Evolutionary conservation across 1,140 invertebrate species (phyloP).

Genomic region (Drosophila yakuba): DNA sequence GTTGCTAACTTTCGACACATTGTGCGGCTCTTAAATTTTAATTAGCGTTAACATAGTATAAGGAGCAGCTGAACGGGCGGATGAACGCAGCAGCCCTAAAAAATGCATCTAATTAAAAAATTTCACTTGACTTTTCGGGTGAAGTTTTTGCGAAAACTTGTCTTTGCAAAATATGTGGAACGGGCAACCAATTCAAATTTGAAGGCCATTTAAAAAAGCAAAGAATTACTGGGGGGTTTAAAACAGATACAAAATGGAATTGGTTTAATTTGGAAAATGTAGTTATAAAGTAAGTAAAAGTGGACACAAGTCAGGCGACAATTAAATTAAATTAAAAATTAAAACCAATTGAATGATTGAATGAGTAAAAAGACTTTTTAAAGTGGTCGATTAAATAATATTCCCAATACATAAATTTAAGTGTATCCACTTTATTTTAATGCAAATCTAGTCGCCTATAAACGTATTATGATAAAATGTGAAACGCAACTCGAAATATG

Average conservation of each 20-base stretch:
- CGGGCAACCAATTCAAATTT: neutral
- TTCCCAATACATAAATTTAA: no score
- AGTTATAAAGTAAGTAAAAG: no score
- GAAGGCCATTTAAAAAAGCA: slow-evolving; percentile 8
- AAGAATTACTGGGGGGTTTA: neutral
- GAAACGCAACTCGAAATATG: neutral
- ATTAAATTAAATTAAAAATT: no score
- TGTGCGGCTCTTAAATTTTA: slow-evolving; percentile 83
- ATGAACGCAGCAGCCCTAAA: slow-evolving; percentile 34
- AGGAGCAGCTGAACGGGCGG: slow-evolving; percentile 23
- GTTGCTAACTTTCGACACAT: slow-evolving; percentile 80
- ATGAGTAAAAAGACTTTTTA: no score
- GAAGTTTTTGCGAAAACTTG: slow-evolving; percentile 20
- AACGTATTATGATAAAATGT: neutral
- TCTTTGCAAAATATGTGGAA: slow-evolving; percentile 9
- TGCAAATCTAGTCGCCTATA: no score
- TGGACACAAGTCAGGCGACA: no score
- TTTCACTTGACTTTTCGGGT: slow-evolving; percentile 45
- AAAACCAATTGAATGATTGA: no score
- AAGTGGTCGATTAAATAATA: no score
- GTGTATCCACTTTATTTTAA: no score
- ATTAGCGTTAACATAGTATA: slow-evolving; percentile 70
- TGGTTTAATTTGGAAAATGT: neutral
- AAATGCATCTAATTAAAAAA: slow-evolving; percentile 76
- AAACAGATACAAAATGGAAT: neutral